phyloP scores from a whole-genome alignment of 2,888 invertebrate species.

The Tenthredo distinguenda region DNA sequence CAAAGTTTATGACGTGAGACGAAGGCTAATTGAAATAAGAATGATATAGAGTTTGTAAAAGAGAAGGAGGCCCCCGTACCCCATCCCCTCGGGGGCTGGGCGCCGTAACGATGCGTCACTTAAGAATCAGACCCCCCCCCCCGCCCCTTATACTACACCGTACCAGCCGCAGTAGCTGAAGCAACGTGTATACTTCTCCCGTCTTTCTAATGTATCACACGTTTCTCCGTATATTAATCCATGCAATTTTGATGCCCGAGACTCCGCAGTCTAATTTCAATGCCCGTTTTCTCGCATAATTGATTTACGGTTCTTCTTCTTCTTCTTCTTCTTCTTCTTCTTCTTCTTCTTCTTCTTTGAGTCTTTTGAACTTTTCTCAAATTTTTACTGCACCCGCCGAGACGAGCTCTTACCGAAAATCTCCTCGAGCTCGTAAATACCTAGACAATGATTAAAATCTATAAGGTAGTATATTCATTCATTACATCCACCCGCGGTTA shows the following conservation, averaged over 20 bases:
- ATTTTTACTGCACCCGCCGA: neutral
- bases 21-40: constrained; percentile 71
- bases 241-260: constrained; percentile 73
- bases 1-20: constrained; percentile 49
- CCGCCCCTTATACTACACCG: neutral
- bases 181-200: constrained; percentile 14
- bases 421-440: neutral
- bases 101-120: constrained; percentile 58
- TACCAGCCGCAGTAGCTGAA: neutral
- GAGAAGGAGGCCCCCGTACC: constrained; percentile 28
- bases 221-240: constrained; percentile 70
- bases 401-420: neutral
- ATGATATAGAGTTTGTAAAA: constrained; percentile 63
- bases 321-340: too few relatives aligned
- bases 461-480: neutral
- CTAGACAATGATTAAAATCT: neutral
- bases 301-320: constrained; percentile 65
- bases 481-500: neutral
- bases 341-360: constrained; percentile 8
- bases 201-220: constrained; percentile 42
- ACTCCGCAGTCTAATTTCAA: constrained; percentile 72
- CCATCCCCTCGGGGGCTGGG: constrained; percentile 39
- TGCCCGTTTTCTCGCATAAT: constrained; percentile 66
- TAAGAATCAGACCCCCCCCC: constrained; percentile 55
- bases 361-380: neutral